Base-by-base conservation (phyloP, 2,113 vertebrate species). In the Percopsis transmontana region DNA sequence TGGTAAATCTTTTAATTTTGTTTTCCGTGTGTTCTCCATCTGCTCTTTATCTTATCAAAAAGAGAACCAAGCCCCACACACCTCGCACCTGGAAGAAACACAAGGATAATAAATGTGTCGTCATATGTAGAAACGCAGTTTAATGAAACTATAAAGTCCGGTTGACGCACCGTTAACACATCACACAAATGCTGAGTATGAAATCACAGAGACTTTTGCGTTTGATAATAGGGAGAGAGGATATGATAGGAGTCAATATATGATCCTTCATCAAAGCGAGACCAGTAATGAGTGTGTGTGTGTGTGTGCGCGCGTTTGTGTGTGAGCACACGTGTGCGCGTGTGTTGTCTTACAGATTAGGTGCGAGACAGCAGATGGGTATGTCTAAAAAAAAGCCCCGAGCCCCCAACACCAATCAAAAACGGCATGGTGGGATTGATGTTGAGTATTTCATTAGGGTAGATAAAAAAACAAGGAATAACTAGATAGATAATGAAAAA, bases 311-410 rank as follows among this genome's bases (percentile, higher is more conserved):
- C 56, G 48, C 54, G 33, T 47, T 24, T 68, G 65, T 58, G 73
- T 58, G 60, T 63, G 50, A 33, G 44, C 67, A 63, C 59, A 62
- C 38, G 66, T 63, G 65, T 58, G 63, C 60, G 57, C 44, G 56
- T 50, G 57, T 58, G 21, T 58, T 68, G 24, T 61, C 64, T 74
- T 75, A 76, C 77, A 90, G 90, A 92, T 91, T 90, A 91, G 88
- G 90, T 92, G 91, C 76, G 85, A 93, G 91, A 92, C 90, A 90
- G 89, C 91, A 93, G 92, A 93, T 91, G 91, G 90, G 78, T 84
- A 83, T 74, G 87, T 89, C 88, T 88, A 90, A 91, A 91, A 91
- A 91, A 88, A 86, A 84, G 81, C 82, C 85, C 84, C 68, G 77
- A 84, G 83, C 81, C 72, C 77, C 76, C 79, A 74, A 76, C 82